These are phyloP conservation scores for Scatophagus argus DNA, from an alignment of 2,113 vertebrate species.

Conservation along the genomic window DNA sequence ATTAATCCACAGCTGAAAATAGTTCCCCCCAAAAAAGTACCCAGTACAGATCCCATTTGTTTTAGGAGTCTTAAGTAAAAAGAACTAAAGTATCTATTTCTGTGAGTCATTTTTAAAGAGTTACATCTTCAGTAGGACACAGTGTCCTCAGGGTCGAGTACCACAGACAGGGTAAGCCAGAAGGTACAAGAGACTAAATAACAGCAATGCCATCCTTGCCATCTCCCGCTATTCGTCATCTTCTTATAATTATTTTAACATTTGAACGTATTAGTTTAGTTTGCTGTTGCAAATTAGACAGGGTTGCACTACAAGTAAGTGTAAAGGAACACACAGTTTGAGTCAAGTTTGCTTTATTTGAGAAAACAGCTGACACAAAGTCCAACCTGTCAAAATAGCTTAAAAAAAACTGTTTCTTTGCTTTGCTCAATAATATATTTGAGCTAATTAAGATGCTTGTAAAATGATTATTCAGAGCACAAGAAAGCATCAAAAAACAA, in stretches of 20 bases:
- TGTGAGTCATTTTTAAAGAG: neutral
- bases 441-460: neutral
- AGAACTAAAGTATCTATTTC: neutral
- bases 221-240: too few relatives aligned
- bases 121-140: neutral
- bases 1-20: neutral
- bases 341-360: too few relatives aligned
- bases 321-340: too few relatives aligned
- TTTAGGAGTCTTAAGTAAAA: neutral
- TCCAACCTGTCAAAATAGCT: too few relatives aligned
- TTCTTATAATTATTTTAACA: too few relatives aligned
- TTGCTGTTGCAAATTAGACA: too few relatives aligned
- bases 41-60: neutral
- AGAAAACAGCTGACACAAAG: too few relatives aligned
- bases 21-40: neutral
- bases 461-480: neutral
- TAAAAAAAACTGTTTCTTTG: too few relatives aligned
- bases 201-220: too few relatives aligned
- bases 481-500: neutral
- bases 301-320: too few relatives aligned
- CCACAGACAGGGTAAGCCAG: neutral
- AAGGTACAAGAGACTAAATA: neutral
- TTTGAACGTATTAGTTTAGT: too few relatives aligned
- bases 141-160: neutral
- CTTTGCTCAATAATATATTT: neutral